Base-by-base conservation (phyloP, 2,888 invertebrate genomes). In the Tenthredo mesomela region DNA sequence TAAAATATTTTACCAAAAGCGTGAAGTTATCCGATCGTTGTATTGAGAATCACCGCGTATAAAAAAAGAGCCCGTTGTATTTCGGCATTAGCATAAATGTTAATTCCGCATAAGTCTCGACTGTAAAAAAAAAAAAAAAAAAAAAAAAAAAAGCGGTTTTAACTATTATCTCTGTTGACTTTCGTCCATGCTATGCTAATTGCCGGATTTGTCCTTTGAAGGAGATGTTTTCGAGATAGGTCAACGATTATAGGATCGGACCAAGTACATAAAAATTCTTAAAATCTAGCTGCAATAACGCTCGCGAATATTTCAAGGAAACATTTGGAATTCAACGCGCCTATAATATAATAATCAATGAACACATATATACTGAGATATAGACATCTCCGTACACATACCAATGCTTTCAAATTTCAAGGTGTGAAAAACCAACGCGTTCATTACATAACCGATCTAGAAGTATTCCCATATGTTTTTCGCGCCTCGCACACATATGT, bases 141-240 rank as follows among this genome's bases (percentile, higher is more conserved):
- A n/a, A n/a, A n/a, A n/a, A n/a, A n/a, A n/a, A n/a, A n/a, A 80
- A 73, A 80, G 80, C 80, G 37, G 80, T 61, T 61, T 80, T 61
- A 40, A 15, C 37, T 80, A 80, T 40, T 61, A 58, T 80, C 80
- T 80, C 80, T 50, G 40, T 80, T 58, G 80, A 80, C 80, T 80
- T 58, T 80, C 58, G 61, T 80, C 80, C 80, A 61, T 40, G 37
- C 58, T 80, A 80, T 80, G 80, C 80, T 80, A 80, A 80, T 80
- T 61, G 80, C 80, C 80, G 54, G n/a, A 47, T 82, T 70, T 82
- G 67, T 82, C 82, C 82, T 67, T 67, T 82, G 43, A 70, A 82
- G 82, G 70, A 82, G 70, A 82, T 70, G 18, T 65, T 50, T 65
- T 82, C 82, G 33, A 82, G 82, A 67, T 82, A 61, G 40, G 40